phyloP scores from a whole-genome alignment of 2,888 invertebrate species.

The Thereva unica region DNA sequence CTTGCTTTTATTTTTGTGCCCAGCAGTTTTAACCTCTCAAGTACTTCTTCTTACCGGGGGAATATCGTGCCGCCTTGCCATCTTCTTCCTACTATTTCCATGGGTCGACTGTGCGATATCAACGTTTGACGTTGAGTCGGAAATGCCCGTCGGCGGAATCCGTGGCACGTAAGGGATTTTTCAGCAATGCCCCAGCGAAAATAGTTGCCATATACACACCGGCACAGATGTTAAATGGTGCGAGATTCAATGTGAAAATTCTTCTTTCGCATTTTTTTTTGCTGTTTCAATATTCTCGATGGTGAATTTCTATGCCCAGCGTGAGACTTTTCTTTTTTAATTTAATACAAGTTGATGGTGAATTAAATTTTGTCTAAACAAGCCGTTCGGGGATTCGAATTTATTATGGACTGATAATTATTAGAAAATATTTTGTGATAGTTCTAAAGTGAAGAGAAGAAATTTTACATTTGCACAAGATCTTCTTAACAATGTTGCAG shows the following conservation, averaged over 20 bases:
- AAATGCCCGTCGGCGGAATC: slow-evolving; percentile 38
- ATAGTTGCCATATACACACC: slow-evolving; percentile 27
- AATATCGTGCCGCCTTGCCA: slow-evolving; percentile 34
- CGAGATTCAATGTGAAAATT: slow-evolving; percentile 34
- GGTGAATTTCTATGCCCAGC: too few species aligned
- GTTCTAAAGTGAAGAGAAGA: too few species aligned
- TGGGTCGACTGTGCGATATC: slow-evolving; percentile 36
- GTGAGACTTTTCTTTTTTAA: too few species aligned
- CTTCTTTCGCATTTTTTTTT: not conserved
- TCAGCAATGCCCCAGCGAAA: slow-evolving; percentile 29
- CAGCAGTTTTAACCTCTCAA: slow-evolving; percentile 25
- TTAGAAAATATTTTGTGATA: too few species aligned
- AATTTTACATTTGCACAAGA: too few species aligned
- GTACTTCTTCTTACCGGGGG: slow-evolving; percentile 2
- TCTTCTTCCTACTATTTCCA: slow-evolving; percentile 30
- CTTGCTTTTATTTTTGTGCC: slow-evolving; percentile 31
- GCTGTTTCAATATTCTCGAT: too few species aligned
- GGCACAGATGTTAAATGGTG: slow-evolving; percentile 36
- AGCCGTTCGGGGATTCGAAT: too few species aligned
- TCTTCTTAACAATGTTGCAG: too few species aligned
- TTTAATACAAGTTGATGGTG: too few species aligned
- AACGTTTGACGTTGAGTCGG: slow-evolving; percentile 34
- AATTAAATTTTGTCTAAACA: too few species aligned
- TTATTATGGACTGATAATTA: too few species aligned
- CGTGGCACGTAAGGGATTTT: slow-evolving; percentile 38